Evolutionary conservation across 2,797 vertebrate genomes (phyloP), one percentile per base, ranked within the genome.

Genomic region (Paguma larvata): DNA sequence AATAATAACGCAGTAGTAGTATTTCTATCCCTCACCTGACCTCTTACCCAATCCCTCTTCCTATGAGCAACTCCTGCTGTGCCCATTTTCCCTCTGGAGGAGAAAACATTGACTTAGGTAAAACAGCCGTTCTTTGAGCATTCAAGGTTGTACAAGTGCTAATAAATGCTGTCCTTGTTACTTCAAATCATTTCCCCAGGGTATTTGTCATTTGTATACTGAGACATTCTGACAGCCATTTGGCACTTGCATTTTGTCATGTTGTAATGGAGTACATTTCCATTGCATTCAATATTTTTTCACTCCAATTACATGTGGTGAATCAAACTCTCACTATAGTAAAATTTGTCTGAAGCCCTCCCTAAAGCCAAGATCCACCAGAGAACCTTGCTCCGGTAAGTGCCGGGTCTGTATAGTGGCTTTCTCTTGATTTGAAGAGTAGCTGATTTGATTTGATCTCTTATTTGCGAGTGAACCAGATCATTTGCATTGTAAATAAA

Each of bases 401-500:
- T 94, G 82, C 85, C 77, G 56, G 80, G 92, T 89, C 75, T 85
- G 68, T 19, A 34, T 10, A 67, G 84, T 82, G 94, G 91, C 93
- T 95, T 85, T 88, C 94, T 82, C 93, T 75, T 9, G 7, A 88
- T 88, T 93, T 80, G 91, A 95, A 86, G 73, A 97, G 90, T 68
- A 88, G 93, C 75, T 96, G 59, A 97, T 95, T 95, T 90, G 73
- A 94, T 96, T 96, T 96, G 56, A 85, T 97, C 94, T 95, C 80
- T 90, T 95, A 89, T 73, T 93, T 94, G 97, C 96, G 94, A 95
- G 75, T 21, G 79, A 97, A 98, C 90, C 92, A 96, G 94, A 97
- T 97, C 96, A 96, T 97, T 98, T 98, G 98, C 97, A 97, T 97
- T 98, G 98, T 97, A 98, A 97, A 98, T 97, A 95, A 96, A 97